These are phyloP conservation scores for Idaea straminata DNA, from an alignment of 2,888 invertebrate genomes.

Conservation along the genomic window DNA sequence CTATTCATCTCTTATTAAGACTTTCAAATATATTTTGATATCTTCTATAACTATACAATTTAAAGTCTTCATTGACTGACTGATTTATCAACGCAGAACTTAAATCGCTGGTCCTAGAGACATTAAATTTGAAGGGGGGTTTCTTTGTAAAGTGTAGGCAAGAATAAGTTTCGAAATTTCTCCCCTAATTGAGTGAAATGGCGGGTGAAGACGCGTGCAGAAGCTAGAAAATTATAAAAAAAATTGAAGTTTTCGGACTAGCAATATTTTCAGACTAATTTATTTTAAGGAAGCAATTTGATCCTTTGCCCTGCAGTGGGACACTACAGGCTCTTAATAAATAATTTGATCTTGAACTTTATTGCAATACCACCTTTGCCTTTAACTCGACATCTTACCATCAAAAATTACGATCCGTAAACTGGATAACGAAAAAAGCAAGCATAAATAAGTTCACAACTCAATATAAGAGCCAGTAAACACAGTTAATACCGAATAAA, in stretches of 20 bases:
- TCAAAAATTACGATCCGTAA: slow-evolving; percentile 12
- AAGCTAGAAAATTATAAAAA: no score
- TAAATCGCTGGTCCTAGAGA: no score
- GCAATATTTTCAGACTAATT: neutral
- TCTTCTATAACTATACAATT: neutral
- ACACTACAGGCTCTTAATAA: no score
- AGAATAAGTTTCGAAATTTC: no score
- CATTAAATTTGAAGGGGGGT: no score
- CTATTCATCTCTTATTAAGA: neutral
- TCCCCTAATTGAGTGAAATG: no score
- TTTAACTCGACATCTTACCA: neutral
- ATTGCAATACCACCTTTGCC: neutral
- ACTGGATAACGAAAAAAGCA: slow-evolving; percentile 28
- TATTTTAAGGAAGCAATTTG: neutral
- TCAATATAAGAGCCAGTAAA: slow-evolving; percentile 38
- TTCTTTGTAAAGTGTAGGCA: no score
- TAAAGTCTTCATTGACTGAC: no score
- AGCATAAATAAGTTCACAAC: slow-evolving; percentile 29
- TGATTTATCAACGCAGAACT: no score
- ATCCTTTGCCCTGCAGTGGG: no score
- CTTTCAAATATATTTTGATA: neutral
- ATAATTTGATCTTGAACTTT: neutral
- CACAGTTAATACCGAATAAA: slow-evolving; percentile 44
- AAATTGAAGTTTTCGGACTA: neutral
- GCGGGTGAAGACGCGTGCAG: no score